A percentile compares a stretch with the other conserved stretches of the same genome.
Conservation (phyloP, 2,113 vertebrate species). For the Ageneiosus marmoratus region DNA sequence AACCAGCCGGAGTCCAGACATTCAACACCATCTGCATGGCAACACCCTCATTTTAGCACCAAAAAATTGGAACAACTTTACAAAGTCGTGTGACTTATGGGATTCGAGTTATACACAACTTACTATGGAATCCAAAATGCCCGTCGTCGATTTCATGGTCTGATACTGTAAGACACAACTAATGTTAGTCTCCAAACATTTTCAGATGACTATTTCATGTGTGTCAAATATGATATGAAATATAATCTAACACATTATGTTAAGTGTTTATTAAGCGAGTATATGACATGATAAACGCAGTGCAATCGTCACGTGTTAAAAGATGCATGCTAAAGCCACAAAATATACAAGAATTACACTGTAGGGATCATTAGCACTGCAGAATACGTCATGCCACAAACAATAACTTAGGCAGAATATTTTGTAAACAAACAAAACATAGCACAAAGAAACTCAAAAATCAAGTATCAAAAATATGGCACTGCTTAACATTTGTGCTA, state of each 20-base stretch:
- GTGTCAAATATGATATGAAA: neutral
- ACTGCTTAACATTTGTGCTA: neutral
- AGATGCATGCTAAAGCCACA: neutral
- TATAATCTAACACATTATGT: neutral
- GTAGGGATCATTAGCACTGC: neutral
- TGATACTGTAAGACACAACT: conserved; percentile 75
- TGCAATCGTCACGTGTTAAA: neutral
- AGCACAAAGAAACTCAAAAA: neutral
- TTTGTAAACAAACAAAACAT: neutral
- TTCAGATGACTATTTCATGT: neutral
- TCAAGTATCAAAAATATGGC: neutral
- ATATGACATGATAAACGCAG: neutral
- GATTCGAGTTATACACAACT: conserved; percentile 64
- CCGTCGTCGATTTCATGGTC: conserved; percentile 81
- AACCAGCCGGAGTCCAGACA: conserved; percentile 93
- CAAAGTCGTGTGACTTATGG: neutral
- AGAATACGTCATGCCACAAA: neutral
- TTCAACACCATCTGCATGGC: conserved; percentile 78
- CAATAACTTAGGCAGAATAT: neutral
- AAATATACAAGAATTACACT: neutral
- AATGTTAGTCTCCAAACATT: conserved; percentile 36
- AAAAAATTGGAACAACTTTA: neutral
- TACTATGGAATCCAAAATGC: conserved; percentile 89
- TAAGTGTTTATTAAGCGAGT: neutral
- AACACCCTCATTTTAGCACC: conserved; percentile 10